Conservation (phyloP, 2,888 invertebrate genomes). For the Penaeus monodon region DNA sequence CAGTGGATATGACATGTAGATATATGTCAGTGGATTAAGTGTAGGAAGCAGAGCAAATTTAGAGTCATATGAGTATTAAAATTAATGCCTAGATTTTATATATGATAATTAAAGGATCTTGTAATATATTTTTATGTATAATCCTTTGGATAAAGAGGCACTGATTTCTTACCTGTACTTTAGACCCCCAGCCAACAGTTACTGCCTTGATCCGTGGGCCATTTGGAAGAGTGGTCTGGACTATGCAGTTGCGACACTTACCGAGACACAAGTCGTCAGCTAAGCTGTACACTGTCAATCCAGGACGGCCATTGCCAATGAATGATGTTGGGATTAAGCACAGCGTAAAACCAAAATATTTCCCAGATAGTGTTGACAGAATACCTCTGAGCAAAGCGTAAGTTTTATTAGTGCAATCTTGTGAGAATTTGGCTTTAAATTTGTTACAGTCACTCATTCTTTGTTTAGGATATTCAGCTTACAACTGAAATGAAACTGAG, state of each 20-base stretch:
- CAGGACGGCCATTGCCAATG: slow-evolving; percentile 82
- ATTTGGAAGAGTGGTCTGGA: slow-evolving; percentile 96
- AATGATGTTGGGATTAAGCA: slow-evolving; percentile 79
- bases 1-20: no score
- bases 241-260: slow-evolving; percentile 86
- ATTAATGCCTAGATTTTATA: no score
- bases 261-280: slow-evolving; percentile 85
- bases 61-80: no score
- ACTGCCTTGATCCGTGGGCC: slow-evolving; percentile 90
- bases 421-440: no score
- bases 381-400: slow-evolving; percentile 86
- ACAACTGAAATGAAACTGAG: no score
- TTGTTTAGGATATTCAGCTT: no score
- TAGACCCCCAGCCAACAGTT: slow-evolving; percentile 92
- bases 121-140: no score
- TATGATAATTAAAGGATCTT: no score
- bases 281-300: slow-evolving; percentile 73
- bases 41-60: no score
- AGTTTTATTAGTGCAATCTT: slow-evolving; percentile 67
- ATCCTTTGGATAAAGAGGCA: not conserved
- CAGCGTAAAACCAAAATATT: slow-evolving; percentile 80
- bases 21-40: no score
- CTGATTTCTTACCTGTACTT: slow-evolving; percentile 42
- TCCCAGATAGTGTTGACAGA: slow-evolving; percentile 84
- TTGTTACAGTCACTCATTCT: no score